Evolutionary conservation across 2,888 invertebrate species (phyloP), one percentile per base, ranked within the genome.

Genomic region (Heliothis peltigera): DNA sequence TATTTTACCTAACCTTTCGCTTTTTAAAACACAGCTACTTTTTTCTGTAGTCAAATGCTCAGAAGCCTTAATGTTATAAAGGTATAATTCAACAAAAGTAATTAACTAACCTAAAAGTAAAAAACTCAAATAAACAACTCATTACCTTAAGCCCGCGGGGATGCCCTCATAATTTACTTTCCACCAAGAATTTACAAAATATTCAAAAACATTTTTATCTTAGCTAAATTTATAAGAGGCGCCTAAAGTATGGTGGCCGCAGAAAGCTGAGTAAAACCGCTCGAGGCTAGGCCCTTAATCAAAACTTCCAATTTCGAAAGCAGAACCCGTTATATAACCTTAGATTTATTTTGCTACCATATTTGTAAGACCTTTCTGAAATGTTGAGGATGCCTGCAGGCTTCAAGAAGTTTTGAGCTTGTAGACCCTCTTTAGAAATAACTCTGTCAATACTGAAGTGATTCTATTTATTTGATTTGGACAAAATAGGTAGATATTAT

Each of bases 271-370:
- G 44, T 32, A 7, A 15, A 57, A 54, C n/a, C 18, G 72, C 73
- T 57, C 17, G 21, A 39, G 77, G 72, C 59, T 28, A 19, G 10
- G 19, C 43, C 35, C 53, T 39, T 60, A 72, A 73, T 72, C 77
- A 56, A 60, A 64, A 52, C 54, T 64, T 56, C 69, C 22, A 71
- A 58, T 59, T 43, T 65, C 48, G 8, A 15, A 47, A 12, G 44
- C 56, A 54, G 19, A 32, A 8, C 18, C n/a, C 28, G 56, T 57
- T 48, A 62, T 48, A 5, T 28, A 44, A 4, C 5, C 35, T 68
- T 48, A 19, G 28, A 56, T 56, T 56, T 70, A 56, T 71, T 4
- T 69, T 32, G 28, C 22, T 25, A 32, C 39, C 42, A 49, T 22
- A 42, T 44, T 68, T 15, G n/a, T n/a, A 15, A 19, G 17, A 18